These are phyloP conservation scores for Lerista edwardsae DNA, from an alignment of 2,797 vertebrate genomes.

Conservation along the genomic window DNA sequence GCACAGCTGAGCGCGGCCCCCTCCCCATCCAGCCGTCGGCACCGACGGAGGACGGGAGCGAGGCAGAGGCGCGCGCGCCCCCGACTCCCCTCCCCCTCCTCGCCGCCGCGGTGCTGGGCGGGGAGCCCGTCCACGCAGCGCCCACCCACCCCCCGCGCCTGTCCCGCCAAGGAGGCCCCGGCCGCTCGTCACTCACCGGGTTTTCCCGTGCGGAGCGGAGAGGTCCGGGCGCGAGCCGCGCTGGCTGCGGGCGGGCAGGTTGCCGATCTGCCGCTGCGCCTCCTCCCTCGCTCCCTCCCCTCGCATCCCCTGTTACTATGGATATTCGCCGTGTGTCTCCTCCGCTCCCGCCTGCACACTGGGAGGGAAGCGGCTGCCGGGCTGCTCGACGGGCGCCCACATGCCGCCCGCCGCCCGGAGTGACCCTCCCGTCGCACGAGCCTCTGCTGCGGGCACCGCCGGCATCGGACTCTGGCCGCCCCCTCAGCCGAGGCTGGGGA, in stretches of 20 bases:
- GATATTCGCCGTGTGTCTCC: conserved; percentile 64
- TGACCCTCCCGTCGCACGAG: conserved; percentile 28
- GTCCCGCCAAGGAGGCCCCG: not conserved
- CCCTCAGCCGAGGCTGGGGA: not conserved
- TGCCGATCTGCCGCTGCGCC: conserved; percentile 53
- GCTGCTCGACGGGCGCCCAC: conserved; percentile 38
- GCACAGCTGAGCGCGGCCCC: conserved; percentile 22
- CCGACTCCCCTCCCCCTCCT: not conserved
- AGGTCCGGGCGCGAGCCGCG: conserved; percentile 35
- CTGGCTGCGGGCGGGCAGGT: conserved; percentile 43
- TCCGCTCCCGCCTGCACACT: conserved; percentile 67
- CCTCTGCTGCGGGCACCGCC: conserved; percentile 24
- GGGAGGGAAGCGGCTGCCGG: conserved; percentile 21
- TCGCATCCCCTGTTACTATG: conserved; percentile 76
- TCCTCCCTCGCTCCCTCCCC: conserved; percentile 55
- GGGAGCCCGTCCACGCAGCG: not conserved
- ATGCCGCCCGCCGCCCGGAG: conserved; percentile 19
- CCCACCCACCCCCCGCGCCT: not conserved
- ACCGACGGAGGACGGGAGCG: not conserved
- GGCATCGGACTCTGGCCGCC: not conserved
- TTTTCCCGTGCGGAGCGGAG: not conserved
- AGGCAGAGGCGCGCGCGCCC: not conserved
- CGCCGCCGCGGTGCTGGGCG: too few relatives aligned
- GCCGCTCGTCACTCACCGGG: conserved; percentile 19
- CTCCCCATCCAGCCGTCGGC: not conserved